These are phyloP conservation scores for Dipodomys stephensi DNA, from an alignment of 2,113 vertebrate species.

Conservation along the genomic window DNA sequence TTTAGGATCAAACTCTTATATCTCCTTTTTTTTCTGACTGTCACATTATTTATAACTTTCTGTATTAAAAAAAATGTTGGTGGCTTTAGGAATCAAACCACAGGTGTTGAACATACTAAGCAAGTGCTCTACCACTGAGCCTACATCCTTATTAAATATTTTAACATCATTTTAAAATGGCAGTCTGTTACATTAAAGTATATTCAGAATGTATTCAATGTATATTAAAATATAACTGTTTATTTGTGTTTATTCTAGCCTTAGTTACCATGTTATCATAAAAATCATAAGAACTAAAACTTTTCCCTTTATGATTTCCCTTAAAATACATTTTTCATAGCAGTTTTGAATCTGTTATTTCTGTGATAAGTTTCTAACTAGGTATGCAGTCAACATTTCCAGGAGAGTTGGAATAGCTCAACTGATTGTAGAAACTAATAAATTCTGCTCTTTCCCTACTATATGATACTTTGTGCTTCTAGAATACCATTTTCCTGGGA, in stretches of 20 bases:
- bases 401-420: conserved; percentile 35
- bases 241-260: conserved; percentile 40
- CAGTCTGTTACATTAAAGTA: conserved; percentile 19
- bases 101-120: too few relatives aligned
- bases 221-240: conserved; percentile 16
- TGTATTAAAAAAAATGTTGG: not conserved
- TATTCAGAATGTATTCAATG: not conserved
- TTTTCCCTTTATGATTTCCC: not conserved
- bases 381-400: not conserved
- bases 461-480: not conserved
- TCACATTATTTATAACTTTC: conserved; percentile 50
- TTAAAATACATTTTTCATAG: conserved; percentile 28
- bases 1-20: conserved; percentile 21
- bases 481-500: conserved; percentile 24
- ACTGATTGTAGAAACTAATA: not conserved
- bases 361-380: not conserved
- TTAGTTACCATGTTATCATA: conserved; percentile 2
- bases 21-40: not conserved
- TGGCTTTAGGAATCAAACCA: not conserved
- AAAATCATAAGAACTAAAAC: conserved; percentile 13
- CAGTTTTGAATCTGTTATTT: conserved; percentile 49
- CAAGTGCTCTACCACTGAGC: not conserved
- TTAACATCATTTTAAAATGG: conserved; percentile 46
- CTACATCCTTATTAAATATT: not conserved
- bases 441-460: not conserved